phyloP scores from a whole-genome alignment of 1,140 invertebrate genomes.

The Drosophila simulans region DNA sequence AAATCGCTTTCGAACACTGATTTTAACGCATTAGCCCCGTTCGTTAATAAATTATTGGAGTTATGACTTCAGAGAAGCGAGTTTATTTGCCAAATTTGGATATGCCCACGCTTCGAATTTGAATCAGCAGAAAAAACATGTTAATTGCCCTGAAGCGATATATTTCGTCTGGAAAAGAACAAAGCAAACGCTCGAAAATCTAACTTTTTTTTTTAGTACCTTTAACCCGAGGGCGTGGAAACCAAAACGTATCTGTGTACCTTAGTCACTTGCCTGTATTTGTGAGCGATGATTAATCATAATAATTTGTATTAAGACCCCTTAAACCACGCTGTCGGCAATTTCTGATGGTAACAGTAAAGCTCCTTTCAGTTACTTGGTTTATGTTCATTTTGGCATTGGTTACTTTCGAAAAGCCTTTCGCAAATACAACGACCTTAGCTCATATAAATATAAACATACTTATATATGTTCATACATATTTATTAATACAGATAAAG shows the following conservation, averaged over 20 bases:
- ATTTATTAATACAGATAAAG: slow-evolving; percentile 34
- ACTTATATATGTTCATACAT: slow-evolving; percentile 14
- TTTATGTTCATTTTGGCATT: slow-evolving; percentile 48
- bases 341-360: slow-evolving; percentile 43
- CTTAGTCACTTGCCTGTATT: slow-evolving; percentile 22
- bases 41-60: background rate
- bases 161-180: slow-evolving; percentile 19
- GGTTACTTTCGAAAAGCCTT: slow-evolving; percentile 56
- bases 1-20: background rate
- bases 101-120: slow-evolving; percentile 36
- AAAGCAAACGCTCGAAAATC: slow-evolving; percentile 27
- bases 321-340: slow-evolving; percentile 38
- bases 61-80: slow-evolving; percentile 10
- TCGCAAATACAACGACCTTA: slow-evolving; percentile 46
- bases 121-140: slow-evolving; percentile 4
- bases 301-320: slow-evolving; percentile 51
- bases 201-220: slow-evolving; percentile 14
- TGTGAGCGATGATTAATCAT: slow-evolving; percentile 54
- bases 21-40: background rate
- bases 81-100: slow-evolving; percentile 30
- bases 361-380: slow-evolving; percentile 22
- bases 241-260: slow-evolving; percentile 40
- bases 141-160: slow-evolving; percentile 24
- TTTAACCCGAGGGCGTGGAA: slow-evolving; percentile 45
- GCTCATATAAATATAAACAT: background rate